A percentile compares a stretch with the other conserved stretches of the same genome.
phyloP scores from a whole-genome alignment of 2,797 vertebrate genomes.

The Cirrhinus mrigala region DNA sequence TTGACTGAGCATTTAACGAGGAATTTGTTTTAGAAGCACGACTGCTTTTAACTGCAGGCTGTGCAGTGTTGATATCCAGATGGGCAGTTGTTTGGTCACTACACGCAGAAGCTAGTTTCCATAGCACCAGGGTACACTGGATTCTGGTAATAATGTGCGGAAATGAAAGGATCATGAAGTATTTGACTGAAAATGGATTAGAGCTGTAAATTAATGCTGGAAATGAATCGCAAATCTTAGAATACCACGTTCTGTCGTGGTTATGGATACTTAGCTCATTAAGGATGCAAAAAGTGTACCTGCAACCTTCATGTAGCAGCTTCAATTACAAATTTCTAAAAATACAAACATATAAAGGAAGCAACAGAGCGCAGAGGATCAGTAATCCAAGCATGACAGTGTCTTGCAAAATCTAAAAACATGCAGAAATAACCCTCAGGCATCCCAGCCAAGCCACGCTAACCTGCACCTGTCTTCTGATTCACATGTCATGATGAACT shows the following conservation, averaged over 20 bases:
- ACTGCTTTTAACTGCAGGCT: conserved; percentile 11
- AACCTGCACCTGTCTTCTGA: conserved; percentile 44
- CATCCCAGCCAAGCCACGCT: conserved; percentile 49
- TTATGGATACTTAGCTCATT: conserved; percentile 25
- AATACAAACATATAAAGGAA: neutral
- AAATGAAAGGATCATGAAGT: neutral
- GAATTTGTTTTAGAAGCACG: neutral
- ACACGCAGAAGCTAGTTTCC: conserved; percentile 30
- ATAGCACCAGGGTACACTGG: conserved; percentile 29
- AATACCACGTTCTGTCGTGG: neutral
- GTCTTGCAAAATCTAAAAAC: conserved; percentile 2
- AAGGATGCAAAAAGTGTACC: conserved; percentile 23
- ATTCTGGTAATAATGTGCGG: neutral
- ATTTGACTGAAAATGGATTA: conserved; percentile 15
- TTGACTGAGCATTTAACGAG: neutral
- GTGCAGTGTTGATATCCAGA: conserved; percentile 8
- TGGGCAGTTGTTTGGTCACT: conserved; percentile 26
- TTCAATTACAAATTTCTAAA: neutral
- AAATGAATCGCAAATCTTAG: conserved; percentile 28
- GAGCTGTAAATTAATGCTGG: conserved; percentile 21
- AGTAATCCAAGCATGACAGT: neutral
- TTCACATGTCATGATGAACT: conserved; percentile 32
- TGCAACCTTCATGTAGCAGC: neutral
- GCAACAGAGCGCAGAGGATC: neutral
- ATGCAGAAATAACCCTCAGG: conserved; percentile 44